Conservation (phyloP, 2,113 vertebrate genomes). For the Promerops cafer region DNA sequence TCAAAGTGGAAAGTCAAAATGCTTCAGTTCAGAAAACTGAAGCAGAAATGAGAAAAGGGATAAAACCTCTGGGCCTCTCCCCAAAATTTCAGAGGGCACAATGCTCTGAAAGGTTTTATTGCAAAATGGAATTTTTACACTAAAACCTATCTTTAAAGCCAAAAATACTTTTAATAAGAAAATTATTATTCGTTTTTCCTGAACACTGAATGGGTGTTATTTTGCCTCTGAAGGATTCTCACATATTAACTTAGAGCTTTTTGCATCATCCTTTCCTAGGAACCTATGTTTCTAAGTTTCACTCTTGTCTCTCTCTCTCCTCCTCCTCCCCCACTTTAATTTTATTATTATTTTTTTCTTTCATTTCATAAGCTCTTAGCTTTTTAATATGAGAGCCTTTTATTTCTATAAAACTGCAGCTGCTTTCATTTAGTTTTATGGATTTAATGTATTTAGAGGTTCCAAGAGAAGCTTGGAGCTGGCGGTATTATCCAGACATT, state of each 20-base stretch:
- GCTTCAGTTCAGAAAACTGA: background rate
- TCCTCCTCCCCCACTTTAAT: background rate
- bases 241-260: background rate
- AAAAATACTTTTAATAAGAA: background rate
- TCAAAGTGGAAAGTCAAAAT: background rate
- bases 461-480: conserved; percentile 52
- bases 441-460: conserved; percentile 72
- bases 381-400: conserved; percentile 75
- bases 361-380: conserved; percentile 69
- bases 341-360: conserved; percentile 67
- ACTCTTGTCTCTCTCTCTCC: background rate
- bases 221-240: conserved; percentile 7
- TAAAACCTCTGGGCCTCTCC: background rate
- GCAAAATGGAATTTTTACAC: background rate
- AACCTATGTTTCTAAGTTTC: conserved; percentile 55
- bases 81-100: background rate
- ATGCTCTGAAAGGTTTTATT: background rate
- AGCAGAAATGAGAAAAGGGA: background rate
- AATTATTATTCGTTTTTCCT: background rate
- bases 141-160: background rate
- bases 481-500: conserved; percentile 58
- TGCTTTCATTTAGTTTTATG: conserved; percentile 78
- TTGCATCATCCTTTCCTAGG: background rate
- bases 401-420: conserved; percentile 75
- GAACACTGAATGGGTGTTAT: background rate